Evolutionary conservation across 1,140 invertebrate genomes (phyloP).

Genomic region (Brachionus plicatilis): DNA sequence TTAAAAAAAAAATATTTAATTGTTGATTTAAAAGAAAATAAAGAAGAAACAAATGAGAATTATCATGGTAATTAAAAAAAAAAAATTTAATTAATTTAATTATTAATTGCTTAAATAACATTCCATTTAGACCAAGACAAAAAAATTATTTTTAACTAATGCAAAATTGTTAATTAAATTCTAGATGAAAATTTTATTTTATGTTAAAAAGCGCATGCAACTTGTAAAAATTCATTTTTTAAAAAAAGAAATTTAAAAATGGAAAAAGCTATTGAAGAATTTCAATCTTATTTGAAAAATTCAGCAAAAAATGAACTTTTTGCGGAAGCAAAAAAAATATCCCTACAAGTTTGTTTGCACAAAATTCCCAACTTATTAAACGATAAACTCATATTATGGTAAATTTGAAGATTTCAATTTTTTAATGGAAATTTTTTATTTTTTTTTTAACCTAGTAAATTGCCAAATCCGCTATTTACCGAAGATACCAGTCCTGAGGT

Average conservation of each 20-base stretch:
- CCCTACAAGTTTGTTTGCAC: constrained; percentile 34
- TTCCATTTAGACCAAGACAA: neutral
- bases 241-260: neutral
- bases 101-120: neutral
- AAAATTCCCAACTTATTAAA: constrained; percentile 28
- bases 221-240: neutral
- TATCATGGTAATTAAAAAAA: too few species aligned
- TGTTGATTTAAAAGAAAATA: too few species aligned
- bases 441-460: neutral
- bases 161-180: too few species aligned
- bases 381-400: constrained; percentile 14
- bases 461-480: neutral
- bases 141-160: neutral
- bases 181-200: neutral
- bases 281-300: neutral
- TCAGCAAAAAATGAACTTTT: constrained; percentile 29
- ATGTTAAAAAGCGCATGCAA: neutral
- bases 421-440: neutral
- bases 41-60: too few species aligned
- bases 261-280: constrained; percentile 27
- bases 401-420: neutral
- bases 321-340: constrained; percentile 5
- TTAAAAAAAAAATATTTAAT: too few species aligned
- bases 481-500: neutral
- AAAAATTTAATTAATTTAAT: too few species aligned